A percentile compares a stretch with the other conserved stretches of the same genome.
Conservation (phyloP, 2,113 vertebrate genomes). For the Spilogale gracilis region DNA sequence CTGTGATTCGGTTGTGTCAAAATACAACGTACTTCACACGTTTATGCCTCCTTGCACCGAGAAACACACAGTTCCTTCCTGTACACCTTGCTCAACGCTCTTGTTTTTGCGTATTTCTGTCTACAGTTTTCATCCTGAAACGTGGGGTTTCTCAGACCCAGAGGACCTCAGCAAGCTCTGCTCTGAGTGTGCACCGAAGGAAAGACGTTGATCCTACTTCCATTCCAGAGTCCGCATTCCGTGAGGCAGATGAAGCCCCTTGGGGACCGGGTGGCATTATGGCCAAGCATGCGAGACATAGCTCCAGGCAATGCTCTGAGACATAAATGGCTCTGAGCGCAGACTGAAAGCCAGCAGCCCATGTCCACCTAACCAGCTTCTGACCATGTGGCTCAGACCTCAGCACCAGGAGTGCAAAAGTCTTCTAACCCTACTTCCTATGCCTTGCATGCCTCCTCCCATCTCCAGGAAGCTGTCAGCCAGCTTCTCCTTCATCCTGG, state of each 20-base stretch:
- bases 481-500: not conserved
- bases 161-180: not conserved
- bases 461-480: not conserved
- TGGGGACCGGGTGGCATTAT: not conserved
- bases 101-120: slow-evolving; percentile 53
- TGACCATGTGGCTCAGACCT: accelerated
- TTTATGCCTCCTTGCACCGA: not conserved
- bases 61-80: slow-evolving; percentile 52
- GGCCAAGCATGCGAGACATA: not conserved
- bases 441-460: not conserved
- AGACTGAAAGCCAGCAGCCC: not conserved
- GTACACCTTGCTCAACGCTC: not conserved
- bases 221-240: not conserved
- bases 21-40: slow-evolving; percentile 16
- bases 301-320: not conserved
- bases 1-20: slow-evolving; percentile 38
- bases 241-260: not conserved
- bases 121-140: not conserved
- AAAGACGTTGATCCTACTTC: not conserved
- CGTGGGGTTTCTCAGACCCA: not conserved
- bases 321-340: not conserved
- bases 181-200: not conserved
- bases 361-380: not conserved
- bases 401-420: not conserved
- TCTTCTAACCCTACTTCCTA: not conserved